phyloP scores from a whole-genome alignment of 2,797 vertebrate species.

The Phalloptychus januarius region DNA sequence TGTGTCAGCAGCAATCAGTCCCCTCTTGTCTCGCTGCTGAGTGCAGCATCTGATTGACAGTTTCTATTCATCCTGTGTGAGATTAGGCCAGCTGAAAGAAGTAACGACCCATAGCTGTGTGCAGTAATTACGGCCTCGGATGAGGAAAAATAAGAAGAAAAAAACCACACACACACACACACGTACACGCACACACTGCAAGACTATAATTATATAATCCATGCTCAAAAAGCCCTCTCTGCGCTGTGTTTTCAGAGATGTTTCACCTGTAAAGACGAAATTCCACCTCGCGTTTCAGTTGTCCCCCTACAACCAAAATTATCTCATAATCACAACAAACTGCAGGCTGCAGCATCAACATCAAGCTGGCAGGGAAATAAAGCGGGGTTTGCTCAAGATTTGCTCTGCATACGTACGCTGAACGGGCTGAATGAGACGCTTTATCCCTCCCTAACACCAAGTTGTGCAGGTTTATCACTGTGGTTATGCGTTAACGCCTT shows the following conservation, averaged over 20 bases:
- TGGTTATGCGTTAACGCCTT: background rate
- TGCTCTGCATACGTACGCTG: conserved; percentile 16
- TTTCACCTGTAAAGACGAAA: conserved; percentile 67
- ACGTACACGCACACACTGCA: conserved; percentile 65
- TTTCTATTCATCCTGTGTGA: conserved; percentile 79
- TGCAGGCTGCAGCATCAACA: conserved; percentile 55
- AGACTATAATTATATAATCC: conserved; percentile 84
- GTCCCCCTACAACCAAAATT: conserved; percentile 45
- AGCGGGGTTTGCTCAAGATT: conserved; percentile 3
- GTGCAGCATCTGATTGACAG: conserved; percentile 80
- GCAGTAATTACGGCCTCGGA: conserved; percentile 75
- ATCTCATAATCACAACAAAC: conserved; percentile 75
- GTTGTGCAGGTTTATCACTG: background rate
- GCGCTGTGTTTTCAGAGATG: conserved; percentile 53
- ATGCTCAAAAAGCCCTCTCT: conserved; percentile 37
- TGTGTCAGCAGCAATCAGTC: conserved; percentile 77
- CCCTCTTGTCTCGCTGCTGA: conserved; percentile 79
- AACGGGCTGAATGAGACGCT: conserved; percentile 17
- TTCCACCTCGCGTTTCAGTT: conserved; percentile 47
- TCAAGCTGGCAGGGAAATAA: conserved; percentile 20
- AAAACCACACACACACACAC: conserved; percentile 30
- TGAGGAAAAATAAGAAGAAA: conserved; percentile 65
- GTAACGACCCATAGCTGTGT: conserved; percentile 76
- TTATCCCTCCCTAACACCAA: conserved; percentile 8
- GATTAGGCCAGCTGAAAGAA: conserved; percentile 80